phyloP scores from a whole-genome alignment of 2,797 vertebrate genomes.

The Anguilla pacifica region DNA sequence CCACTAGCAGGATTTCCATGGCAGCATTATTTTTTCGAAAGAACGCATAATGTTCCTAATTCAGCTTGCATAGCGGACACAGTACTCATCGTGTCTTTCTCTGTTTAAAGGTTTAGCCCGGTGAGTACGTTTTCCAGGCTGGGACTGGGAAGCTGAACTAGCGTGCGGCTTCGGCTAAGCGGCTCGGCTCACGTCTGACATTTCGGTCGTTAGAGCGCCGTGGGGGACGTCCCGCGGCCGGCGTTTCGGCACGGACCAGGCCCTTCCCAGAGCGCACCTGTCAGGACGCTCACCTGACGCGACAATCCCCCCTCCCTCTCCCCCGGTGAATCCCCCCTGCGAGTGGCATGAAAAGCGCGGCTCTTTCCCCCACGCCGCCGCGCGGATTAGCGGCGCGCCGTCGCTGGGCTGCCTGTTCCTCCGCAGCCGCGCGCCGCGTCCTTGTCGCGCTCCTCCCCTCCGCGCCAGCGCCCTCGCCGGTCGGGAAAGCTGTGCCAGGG shows the following conservation, averaged over 20 bases:
- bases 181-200: not conserved
- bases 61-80: not conserved
- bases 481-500: slow-evolving; percentile 65
- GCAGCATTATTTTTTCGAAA: not conserved
- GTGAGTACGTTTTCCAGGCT: not conserved
- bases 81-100: not conserved
- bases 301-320: not conserved
- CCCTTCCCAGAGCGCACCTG: not conserved
- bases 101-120: not conserved
- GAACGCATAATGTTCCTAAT: not conserved
- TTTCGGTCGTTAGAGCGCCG: not conserved
- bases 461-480: slow-evolving; percentile 59
- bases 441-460: slow-evolving; percentile 30
- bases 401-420: not conserved
- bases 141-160: not conserved
- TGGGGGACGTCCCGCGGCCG: not conserved
- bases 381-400: not conserved
- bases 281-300: not conserved
- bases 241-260: not conserved
- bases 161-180: not conserved
- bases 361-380: not conserved
- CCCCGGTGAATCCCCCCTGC: not conserved
- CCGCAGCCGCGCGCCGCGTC: not conserved
- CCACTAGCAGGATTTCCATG: not conserved
- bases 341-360: not conserved